Conservation (phyloP, 2,113 vertebrate genomes). For the Proteles cristata region DNA sequence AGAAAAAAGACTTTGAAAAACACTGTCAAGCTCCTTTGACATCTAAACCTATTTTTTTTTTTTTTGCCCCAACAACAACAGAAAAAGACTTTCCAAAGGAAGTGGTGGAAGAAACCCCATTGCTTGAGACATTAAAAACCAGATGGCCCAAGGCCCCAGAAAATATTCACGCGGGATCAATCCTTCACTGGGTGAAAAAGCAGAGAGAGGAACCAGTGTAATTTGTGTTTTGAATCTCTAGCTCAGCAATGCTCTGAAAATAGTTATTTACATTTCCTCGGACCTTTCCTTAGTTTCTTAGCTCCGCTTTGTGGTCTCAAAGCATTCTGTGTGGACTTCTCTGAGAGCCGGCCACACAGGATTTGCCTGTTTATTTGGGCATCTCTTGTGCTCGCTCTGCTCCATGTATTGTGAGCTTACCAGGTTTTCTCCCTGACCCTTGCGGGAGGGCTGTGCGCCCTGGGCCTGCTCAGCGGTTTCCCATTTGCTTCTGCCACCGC, state of each 20-base stretch:
- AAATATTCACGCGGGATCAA: background rate
- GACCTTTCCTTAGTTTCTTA: constrained; percentile 2
- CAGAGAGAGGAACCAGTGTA: background rate
- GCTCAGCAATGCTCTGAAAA: background rate
- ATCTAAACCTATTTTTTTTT: background rate
- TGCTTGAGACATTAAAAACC: constrained; percentile 66
- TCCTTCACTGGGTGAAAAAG: constrained; percentile 60
- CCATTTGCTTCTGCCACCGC: constrained; percentile 44
- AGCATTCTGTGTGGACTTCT: background rate
- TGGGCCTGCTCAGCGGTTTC: background rate
- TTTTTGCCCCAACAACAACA: background rate
- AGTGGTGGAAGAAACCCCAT: constrained; percentile 66
- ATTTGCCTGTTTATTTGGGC: background rate
- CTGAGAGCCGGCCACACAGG: background rate
- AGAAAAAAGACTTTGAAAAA: background rate
- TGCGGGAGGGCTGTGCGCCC: background rate
- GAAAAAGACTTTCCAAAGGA: constrained; percentile 55
- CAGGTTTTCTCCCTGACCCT: background rate
- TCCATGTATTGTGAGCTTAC: background rate
- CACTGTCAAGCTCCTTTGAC: background rate
- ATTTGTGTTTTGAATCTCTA: background rate
- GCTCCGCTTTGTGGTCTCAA: background rate
- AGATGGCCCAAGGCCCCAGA: constrained; percentile 58
- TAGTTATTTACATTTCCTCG: constrained; percentile 16
- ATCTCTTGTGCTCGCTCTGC: background rate